Percentiles rank a stretch among this genome's conserved stretches.
Evolutionary conservation across 2,113 vertebrate species (phyloP).

Genomic region (Phalacrocorax pelagicus): DNA sequence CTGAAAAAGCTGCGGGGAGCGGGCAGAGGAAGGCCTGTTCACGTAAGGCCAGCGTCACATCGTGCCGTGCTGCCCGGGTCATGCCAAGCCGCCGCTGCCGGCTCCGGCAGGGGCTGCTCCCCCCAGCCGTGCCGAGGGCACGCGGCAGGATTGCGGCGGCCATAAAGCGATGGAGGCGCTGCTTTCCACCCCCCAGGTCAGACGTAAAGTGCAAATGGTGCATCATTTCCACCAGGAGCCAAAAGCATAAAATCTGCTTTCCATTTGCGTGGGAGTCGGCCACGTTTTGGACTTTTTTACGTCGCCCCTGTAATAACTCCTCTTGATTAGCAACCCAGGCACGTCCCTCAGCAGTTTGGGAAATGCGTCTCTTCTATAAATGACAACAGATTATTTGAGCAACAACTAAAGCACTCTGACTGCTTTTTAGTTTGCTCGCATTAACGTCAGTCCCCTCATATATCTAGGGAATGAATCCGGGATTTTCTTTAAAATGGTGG

Average conservation of each 20-base stretch:
- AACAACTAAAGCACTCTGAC: neutral
- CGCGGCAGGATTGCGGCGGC: neutral
- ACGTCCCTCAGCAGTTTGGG: neutral
- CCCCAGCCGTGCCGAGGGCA: neutral
- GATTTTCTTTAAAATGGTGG: slow-evolving; percentile 17
- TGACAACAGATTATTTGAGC: slow-evolving; percentile 26
- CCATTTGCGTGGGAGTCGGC: neutral
- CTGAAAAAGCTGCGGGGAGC: neutral
- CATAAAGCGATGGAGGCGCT: neutral
- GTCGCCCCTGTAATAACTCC: neutral
- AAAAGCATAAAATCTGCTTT: neutral
- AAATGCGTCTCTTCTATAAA: slow-evolving; percentile 29
- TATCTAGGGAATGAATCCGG: neutral
- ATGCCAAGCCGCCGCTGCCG: neutral
- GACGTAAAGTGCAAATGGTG: neutral
- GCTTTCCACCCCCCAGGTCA: neutral
- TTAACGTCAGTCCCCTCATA: slow-evolving; percentile 17
- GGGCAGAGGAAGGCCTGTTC: neutral
- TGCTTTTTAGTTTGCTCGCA: slow-evolving; percentile 6
- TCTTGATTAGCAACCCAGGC: neutral
- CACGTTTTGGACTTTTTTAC: neutral
- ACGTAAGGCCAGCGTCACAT: fast-evolving
- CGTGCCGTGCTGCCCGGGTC: neutral
- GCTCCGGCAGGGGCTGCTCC: neutral
- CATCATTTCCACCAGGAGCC: neutral